Percentiles rank a stretch among this genome's conserved stretches.
Evolutionary conservation across 1,140 invertebrate genomes (phyloP).

Genomic region (Ctenoplectra terminalis): DNA sequence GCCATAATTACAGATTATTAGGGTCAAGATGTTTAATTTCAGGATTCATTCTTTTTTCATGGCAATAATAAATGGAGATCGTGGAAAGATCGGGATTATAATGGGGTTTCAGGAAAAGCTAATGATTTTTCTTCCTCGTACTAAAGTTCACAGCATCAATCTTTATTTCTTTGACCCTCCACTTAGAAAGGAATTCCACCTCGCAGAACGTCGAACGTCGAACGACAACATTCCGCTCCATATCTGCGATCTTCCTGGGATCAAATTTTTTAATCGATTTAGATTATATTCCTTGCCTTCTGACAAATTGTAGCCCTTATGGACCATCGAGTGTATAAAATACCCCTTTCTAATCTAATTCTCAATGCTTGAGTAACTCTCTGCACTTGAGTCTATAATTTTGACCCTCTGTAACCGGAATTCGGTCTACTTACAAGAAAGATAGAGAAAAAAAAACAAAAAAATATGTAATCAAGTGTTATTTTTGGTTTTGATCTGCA

Average conservation of each 20-base stretch:
- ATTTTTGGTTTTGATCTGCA: too few relatives aligned
- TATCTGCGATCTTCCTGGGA: constrained; percentile 13
- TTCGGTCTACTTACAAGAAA: too few relatives aligned
- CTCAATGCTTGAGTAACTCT: too few relatives aligned
- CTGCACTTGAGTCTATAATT: too few relatives aligned
- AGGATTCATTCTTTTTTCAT: neutral
- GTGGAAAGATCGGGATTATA: neutral
- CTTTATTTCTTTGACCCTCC: constrained; percentile 47
- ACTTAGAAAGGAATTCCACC: constrained; percentile 29
- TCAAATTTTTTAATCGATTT: constrained; percentile 5
- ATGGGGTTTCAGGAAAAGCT: constrained; percentile 52
- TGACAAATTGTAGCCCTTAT: neutral
- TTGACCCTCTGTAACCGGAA: too few relatives aligned
- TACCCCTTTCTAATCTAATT: too few relatives aligned
- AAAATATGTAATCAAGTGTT: too few relatives aligned
- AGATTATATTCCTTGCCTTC: neutral
- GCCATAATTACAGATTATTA: neutral
- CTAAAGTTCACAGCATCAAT: constrained; percentile 32
- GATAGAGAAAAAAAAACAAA: too few relatives aligned
- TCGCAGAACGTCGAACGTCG: constrained; percentile 12
- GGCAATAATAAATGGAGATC: neutral
- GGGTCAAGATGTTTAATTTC: neutral
- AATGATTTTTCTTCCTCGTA: neutral
- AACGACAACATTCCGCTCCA: constrained; percentile 47
- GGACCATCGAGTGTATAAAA: too few relatives aligned